A percentile compares a stretch with the other conserved stretches of the same genome.
Conservation (phyloP, 2,888 invertebrate species). For the Steinernema hermaphroditum region DNA sequence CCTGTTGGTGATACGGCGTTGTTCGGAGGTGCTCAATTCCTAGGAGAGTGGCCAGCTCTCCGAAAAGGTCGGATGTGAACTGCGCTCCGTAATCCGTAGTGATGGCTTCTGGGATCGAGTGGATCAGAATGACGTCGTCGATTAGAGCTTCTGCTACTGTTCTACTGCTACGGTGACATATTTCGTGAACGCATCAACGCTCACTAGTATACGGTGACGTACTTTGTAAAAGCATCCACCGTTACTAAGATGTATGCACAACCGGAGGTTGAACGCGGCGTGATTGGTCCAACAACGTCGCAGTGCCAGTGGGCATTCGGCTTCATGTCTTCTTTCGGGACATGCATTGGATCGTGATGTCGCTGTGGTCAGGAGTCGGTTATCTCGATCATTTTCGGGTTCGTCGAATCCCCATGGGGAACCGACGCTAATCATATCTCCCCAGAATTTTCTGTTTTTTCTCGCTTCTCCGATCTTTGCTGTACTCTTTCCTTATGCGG, state of each 20-base stretch:
- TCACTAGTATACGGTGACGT: no score
- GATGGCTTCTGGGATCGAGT: conserved; percentile 55
- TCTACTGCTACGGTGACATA: conserved; percentile 64
- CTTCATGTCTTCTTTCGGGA: conserved; percentile 43
- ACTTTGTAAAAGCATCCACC: no score
- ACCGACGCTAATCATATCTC: no score
- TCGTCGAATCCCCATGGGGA: no score
- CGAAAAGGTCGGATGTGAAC: conserved; percentile 53
- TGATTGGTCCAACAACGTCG: conserved; percentile 68
- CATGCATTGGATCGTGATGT: conserved; percentile 24
- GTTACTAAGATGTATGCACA: conserved; percentile 63
- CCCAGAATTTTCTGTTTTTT: no score
- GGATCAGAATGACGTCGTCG: conserved; percentile 45
- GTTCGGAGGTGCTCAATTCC: conserved; percentile 45
- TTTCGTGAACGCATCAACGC: conserved; percentile 68
- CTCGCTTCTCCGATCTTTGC: no score
- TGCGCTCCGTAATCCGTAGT: conserved; percentile 63
- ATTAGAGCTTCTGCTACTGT: conserved; percentile 46
- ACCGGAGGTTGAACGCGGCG: conserved; percentile 38
- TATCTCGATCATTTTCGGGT: no score
- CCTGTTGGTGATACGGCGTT: conserved; percentile 55
- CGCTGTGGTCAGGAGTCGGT: no score
- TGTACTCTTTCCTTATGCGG: no score
- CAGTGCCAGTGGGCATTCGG: conserved; percentile 67
- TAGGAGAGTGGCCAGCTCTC: conserved; percentile 40